These are phyloP conservation scores for Drosophila lacteicornis DNA, from an alignment of 1,140 invertebrate genomes.

Conservation along the genomic window DNA sequence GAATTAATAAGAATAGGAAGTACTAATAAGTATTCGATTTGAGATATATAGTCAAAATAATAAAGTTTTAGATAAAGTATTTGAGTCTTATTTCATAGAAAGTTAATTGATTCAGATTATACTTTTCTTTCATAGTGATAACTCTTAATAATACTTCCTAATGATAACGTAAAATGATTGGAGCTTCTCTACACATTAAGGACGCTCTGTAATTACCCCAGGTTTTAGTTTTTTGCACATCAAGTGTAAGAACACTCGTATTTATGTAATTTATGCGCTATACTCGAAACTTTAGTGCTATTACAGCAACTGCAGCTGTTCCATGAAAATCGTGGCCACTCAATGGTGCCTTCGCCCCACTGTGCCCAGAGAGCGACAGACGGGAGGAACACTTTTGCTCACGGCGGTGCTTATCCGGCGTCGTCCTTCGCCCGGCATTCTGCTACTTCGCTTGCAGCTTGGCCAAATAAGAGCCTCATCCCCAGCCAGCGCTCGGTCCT, in stretches of 20 bases:
- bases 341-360: conserved; percentile 13
- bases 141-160: no score
- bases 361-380: conserved; percentile 7
- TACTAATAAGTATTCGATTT: no score
- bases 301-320: conserved; percentile 2
- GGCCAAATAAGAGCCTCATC: conserved; percentile 10
- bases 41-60: no score
- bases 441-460: conserved; percentile 15
- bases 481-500: background rate
- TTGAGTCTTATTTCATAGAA: no score
- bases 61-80: no score
- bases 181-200: no score
- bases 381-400: conserved; percentile 29
- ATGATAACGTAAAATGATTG: background rate
- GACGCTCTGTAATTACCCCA: background rate
- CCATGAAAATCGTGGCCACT: background rate
- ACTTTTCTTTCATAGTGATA: background rate
- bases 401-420: conserved; percentile 20
- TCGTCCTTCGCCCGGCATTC: conserved; percentile 11
- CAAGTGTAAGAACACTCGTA: background rate
- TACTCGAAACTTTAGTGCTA: conserved; percentile 1
- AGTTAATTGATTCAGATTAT: no score
- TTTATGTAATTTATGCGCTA: conserved; percentile 3
- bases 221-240: background rate
- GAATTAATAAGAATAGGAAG: no score